A percentile compares a stretch with the other conserved stretches of the same genome.
Conservation (phyloP, 2,888 invertebrate genomes). For the Euplagia quadripunctaria region DNA sequence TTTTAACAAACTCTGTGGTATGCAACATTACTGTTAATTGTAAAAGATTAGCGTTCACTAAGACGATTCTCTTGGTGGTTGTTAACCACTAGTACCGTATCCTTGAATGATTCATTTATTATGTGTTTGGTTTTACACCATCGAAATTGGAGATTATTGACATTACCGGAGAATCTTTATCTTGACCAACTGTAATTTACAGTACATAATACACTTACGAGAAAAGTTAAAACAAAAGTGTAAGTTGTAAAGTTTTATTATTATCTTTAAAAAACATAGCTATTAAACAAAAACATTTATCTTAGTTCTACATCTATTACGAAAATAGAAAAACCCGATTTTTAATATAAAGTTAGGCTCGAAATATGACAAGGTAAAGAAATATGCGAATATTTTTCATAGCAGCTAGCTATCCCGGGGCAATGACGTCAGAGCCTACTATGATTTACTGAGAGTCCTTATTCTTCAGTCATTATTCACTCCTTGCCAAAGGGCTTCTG, state of each 20-base stretch:
- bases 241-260: not conserved
- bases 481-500: conserved; percentile 16
- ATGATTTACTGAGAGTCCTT: conserved; percentile 22
- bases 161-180: not conserved
- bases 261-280: not conserved
- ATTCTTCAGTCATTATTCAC: not conserved
- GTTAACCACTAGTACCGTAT: too few relatives aligned
- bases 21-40: too few relatives aligned
- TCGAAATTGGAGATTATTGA: too few relatives aligned
- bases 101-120: too few relatives aligned
- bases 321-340: not conserved
- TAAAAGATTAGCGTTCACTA: too few relatives aligned
- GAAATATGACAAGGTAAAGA: conserved; percentile 16
- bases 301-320: not conserved
- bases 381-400: conserved; percentile 27
- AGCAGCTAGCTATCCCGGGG: conserved; percentile 16
- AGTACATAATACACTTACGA: not conserved
- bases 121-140: too few relatives aligned
- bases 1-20: too few relatives aligned
- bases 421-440: conserved; percentile 19
- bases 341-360: conserved; percentile 11
- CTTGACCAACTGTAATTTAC: not conserved
- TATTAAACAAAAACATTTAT: not conserved
- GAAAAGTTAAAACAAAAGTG: not conserved
- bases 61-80: too few relatives aligned